phyloP scores from a whole-genome alignment of 2,113 vertebrate species.

The Dolichotis patagonum region DNA sequence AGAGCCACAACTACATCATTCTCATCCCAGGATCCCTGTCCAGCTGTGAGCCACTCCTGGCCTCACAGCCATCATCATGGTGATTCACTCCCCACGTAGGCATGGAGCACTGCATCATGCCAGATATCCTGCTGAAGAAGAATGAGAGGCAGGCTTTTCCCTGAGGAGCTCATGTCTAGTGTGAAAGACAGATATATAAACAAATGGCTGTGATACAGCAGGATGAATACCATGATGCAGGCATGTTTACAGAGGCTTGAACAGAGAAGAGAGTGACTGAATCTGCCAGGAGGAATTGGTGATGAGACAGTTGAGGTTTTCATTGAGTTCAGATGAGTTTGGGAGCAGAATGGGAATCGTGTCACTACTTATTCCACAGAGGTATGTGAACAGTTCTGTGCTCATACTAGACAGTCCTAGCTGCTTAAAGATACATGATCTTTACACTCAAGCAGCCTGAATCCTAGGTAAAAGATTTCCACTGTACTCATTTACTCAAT shows the following conservation, averaged over 20 bases:
- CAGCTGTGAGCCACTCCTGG: background rate
- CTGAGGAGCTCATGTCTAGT: background rate
- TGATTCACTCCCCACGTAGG: background rate
- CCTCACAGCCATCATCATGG: background rate
- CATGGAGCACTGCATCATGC: background rate
- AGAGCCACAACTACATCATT: background rate
- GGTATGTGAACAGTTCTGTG: background rate
- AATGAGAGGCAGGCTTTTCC: background rate
- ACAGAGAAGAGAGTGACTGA: background rate
- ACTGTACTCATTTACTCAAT: background rate
- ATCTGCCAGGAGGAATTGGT: background rate
- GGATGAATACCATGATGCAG: background rate
- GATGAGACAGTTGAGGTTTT: background rate
- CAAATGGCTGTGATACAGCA: background rate
- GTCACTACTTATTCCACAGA: background rate
- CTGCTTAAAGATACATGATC: background rate
- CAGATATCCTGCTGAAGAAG: background rate
- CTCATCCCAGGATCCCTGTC: background rate
- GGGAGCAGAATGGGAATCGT: background rate
- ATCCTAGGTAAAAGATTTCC: background rate
- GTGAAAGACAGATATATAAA: slow-evolving; percentile 54
- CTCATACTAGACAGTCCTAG: no score
- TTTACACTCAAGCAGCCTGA: background rate
- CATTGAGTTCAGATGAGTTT: background rate
- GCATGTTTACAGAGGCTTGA: background rate